These are phyloP conservation scores for Dolichomitus sp. DNA, from an alignment of 2,888 invertebrate species.

Conservation along the genomic window DNA sequence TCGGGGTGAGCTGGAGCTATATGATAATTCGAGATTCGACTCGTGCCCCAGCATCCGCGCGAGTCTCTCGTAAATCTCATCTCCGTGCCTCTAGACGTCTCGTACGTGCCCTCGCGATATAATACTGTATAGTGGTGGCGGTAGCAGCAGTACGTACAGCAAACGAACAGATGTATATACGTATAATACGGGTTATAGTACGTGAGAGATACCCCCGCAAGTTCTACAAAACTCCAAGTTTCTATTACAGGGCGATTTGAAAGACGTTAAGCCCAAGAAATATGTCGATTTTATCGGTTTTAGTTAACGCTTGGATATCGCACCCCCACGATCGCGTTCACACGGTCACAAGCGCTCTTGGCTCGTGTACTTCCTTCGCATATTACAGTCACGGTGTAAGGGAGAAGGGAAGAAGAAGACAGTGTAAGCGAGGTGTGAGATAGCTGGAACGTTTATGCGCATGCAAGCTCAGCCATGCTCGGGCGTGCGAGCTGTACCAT, in stretches of 20 bases:
- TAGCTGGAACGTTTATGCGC: constrained; percentile 17
- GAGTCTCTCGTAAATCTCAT: constrained; percentile 71
- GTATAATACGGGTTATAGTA: constrained; percentile 47
- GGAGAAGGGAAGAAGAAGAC: constrained; percentile 5
- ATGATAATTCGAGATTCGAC: constrained; percentile 72
- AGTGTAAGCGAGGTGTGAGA: constrained; percentile 24
- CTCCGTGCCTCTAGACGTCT: constrained; percentile 66
- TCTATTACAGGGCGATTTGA: constrained; percentile 63
- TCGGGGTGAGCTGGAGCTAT: constrained; percentile 41
- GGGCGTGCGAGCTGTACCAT: constrained; percentile 10
- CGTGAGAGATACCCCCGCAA: constrained; percentile 46
- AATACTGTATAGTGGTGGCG: constrained; percentile 43
- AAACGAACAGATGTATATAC: constrained; percentile 15
- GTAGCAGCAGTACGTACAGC: constrained; percentile 24
- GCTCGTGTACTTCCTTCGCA: constrained; percentile 9
- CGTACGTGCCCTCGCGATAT: constrained; percentile 65
- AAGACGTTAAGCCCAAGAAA: constrained; percentile 60
- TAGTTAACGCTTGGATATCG: constrained; percentile 57
- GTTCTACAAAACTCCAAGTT: constrained; percentile 63
- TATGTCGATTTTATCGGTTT: constrained; percentile 67
- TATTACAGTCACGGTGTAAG: constrained; percentile 13
- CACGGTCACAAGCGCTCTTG: constrained; percentile 11
- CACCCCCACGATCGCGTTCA: constrained; percentile 41
- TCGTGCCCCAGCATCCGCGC: constrained; percentile 67
- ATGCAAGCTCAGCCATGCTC: constrained; percentile 38